Base-by-base conservation (phyloP, 2,113 vertebrate genomes). In the Castor canadensis region DNA sequence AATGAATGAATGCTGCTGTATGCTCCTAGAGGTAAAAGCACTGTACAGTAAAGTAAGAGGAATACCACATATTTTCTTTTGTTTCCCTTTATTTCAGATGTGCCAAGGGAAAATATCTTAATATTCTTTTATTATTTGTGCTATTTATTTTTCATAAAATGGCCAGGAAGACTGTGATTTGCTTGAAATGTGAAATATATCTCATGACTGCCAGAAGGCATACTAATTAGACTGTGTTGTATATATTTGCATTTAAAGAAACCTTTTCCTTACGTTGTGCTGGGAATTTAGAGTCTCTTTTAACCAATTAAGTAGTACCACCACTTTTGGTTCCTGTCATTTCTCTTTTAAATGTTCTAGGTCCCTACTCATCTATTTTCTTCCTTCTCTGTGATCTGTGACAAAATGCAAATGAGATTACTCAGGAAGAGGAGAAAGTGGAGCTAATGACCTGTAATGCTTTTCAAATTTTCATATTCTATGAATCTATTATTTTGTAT, bases 1-100 rank as follows among this genome's bases (percentile, higher is more conserved):
- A 52, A 6, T 2, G 3, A 35, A 9, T 20, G 24, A 16, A 30
- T 11, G 7, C n/a, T 5, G 0, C 6, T 20, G 0, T 43, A 4
- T 5, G 3, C 24, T 58, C 8, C 9, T 32, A 11, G 43, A 20
- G 12, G 22, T 40, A 32, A 12, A 35, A 60, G 58, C 3, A 15
- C 1, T 20, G 12, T 0, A 10, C 1, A 32, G 60, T 28, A 60
- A 47, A 81, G 72, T 38, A 69, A 30, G 81, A 49, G 16, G 15
- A 8, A 85, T 32, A 90, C 3, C 5, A 54, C 16, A 7, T 2
- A 2, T 5, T 43, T n/a, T 32, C 16, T 58, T 88, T 93, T 64
- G 5, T 26, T 32, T 80, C 3, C 11, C 45, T 90, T 66, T 2
- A 20, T 58, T 73, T 97, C 10, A 56, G 22, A 30, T 38, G 0